Base-by-base conservation (phyloP, 1,140 invertebrate genomes). In the Dreissena rostriformis region DNA sequence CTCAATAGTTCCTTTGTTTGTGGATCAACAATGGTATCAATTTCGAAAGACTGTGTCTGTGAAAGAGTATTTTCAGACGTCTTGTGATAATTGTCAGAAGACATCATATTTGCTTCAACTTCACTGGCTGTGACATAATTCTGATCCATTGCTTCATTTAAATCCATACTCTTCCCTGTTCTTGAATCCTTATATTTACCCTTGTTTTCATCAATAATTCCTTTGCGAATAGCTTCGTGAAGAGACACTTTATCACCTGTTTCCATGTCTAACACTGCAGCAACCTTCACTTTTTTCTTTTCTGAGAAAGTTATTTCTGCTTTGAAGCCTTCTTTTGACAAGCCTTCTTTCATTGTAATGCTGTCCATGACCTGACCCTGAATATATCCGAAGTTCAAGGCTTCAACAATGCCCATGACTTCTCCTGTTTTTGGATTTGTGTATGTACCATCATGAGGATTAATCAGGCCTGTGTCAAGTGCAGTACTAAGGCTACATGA, bases 211-310 rank as follows among this genome's bases (percentile, higher is more conserved):
- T 92, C 90, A 65, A 92, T 86, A 63, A 92, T 87, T 0, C 91
- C 91, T 67, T 86, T 73, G 15, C 81, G 65, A 0, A 92, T 83
- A 55, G 92, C 92, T 75, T 92, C 91, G 74, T 86, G 86, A 19
- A 92, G 55, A 28, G 89, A 86, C 10, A 92, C 39, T 67, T 86
- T 87, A 72, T 85, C 77, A 8, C 97, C 97, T 86, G 96, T 95
- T 90, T 96, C 95, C 28, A 97, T 96, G 94, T 99, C 97, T 19
- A 96, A 93, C 0, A 98, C 97, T 66, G 89, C 85, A 10, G 89
- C 84, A 66, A 92, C 87, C 24, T 88, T 85, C 49, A 92, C 70
- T 12, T 85, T 86, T 57, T 90, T 89, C 65, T 89, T 90, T 39
- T 90, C 88, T 15, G 89, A 87, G 65, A 91, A 88, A 39, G 87